phyloP scores from a whole-genome alignment of 2,797 vertebrate genomes.

The Graptemys geographica region DNA sequence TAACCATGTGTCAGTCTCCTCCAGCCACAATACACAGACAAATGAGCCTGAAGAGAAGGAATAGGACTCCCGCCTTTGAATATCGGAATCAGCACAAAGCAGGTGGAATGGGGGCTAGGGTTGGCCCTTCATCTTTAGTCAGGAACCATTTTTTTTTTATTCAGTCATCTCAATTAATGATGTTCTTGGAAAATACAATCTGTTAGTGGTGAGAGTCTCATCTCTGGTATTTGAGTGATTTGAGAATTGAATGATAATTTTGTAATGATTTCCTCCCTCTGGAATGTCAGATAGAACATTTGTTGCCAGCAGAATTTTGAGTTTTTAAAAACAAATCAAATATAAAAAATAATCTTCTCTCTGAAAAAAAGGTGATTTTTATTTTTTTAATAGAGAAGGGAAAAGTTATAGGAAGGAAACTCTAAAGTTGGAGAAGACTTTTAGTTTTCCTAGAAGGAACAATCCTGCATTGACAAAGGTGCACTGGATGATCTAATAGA shows the following conservation, averaged over 20 bases:
- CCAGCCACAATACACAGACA: neutral
- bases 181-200: conserved; percentile 22
- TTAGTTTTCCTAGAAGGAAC: neutral
- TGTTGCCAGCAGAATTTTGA: neutral
- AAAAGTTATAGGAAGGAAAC: neutral
- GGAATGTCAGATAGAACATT: neutral
- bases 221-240: conserved; percentile 10
- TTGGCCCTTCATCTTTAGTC: neutral
- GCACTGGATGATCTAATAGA: neutral
- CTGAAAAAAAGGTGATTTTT: neutral
- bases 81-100: neutral
- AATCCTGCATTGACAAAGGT: neutral
- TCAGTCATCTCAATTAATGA: neutral
- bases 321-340: neutral
- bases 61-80: accelerated
- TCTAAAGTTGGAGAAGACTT: neutral
- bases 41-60: neutral
- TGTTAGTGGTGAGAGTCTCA: neutral
- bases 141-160: neutral
- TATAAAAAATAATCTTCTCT: neutral
- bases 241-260: conserved; percentile 1
- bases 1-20: neutral
- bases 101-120: accelerated
- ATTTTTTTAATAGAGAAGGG: neutral
- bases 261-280: neutral